phyloP scores from a whole-genome alignment of 2,888 invertebrate species.

The Xestoiulus laeticollis region DNA sequence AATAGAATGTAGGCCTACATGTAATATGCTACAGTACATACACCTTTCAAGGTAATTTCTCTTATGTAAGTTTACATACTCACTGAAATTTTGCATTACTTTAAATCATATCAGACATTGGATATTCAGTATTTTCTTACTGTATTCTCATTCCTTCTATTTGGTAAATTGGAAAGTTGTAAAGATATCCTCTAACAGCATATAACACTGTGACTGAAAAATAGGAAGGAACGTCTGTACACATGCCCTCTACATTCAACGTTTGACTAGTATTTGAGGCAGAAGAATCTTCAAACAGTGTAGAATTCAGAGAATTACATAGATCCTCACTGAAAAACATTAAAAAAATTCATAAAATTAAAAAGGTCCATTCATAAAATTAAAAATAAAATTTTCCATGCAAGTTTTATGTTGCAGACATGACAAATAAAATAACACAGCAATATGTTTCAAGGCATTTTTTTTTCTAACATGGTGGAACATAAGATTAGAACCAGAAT shows the following conservation, averaged over 20 bases:
- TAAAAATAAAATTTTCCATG: not conserved
- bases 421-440: not conserved
- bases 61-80: too few species aligned
- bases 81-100: too few species aligned
- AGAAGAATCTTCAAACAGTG: not conserved
- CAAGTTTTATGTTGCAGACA: not conserved
- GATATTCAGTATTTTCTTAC: not conserved
- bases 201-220: not conserved
- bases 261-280: not conserved
- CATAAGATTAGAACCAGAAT: too few species aligned
- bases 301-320: not conserved
- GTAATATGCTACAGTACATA: too few species aligned
- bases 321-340: not conserved
- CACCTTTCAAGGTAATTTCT: too few species aligned
- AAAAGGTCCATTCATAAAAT: too few species aligned
- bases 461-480: too few species aligned
- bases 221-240: slow-evolving; percentile 23
- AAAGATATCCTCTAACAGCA: not conserved
- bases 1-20: too few species aligned
- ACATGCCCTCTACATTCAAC: not conserved
- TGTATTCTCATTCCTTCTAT: slow-evolving; percentile 14
- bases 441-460: too few species aligned
- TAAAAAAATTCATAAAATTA: too few species aligned
- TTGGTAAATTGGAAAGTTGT: slow-evolving; percentile 15
- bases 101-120: too few species aligned